A percentile compares a stretch with the other conserved stretches of the same genome.
Conservation (phyloP, 2,113 vertebrate genomes). For the crab-eating macaque (Macaca fascicularis) region T2T-MFA8v1.1 NC_088390.1:38322501-38323000, state of each 20-base stretch:
- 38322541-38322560: background rate
- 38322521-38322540: background rate
- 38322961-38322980: slow-evolving; percentile 24
- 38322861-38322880: slow-evolving; percentile 73
- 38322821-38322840: slow-evolving; percentile 56
- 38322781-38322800: slow-evolving; percentile 65
- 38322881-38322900: slow-evolving; percentile 72
- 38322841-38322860: slow-evolving; percentile 40
- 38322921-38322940: slow-evolving; percentile 62
- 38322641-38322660: slow-evolving; percentile 41
- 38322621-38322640: background rate
- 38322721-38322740: slow-evolving; percentile 32
- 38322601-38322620: background rate
- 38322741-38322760: slow-evolving; percentile 53
- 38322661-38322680: slow-evolving; percentile 44
- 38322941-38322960: slow-evolving; percentile 53
- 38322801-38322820: background rate
- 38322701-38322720: slow-evolving; percentile 54
- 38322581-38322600: slow-evolving; percentile 7
- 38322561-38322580: background rate
- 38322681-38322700: slow-evolving; percentile 54
- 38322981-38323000: slow-evolving; percentile 52
- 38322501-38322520: slow-evolving; percentile 15
- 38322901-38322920: slow-evolving; percentile 68
- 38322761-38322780: slow-evolving; percentile 40